Evolutionary conservation across 2,113 vertebrate genomes (phyloP), one percentile per base, ranked within the genome.

Genomic region (Pseudorectes ferrugineus): DNA sequence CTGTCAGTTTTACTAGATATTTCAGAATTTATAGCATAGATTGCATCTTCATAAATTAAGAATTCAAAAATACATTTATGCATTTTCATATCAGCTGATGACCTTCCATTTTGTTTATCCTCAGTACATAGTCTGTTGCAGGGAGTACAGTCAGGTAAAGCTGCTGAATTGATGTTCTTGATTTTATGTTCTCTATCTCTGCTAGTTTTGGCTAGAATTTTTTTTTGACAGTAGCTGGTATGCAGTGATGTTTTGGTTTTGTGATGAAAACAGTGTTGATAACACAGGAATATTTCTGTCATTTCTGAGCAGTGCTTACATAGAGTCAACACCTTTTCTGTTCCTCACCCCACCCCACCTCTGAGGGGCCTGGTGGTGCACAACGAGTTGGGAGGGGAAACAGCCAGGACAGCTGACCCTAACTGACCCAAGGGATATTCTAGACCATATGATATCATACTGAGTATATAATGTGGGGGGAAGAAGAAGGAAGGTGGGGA

Each of bases 301-400:
- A 6, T 19, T 49, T 31, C 73, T 54, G 35, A 94, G 67, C 16
- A 42, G 12, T 1, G 6, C 7, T 63, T 12, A 35, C 3, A 45
- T 17, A 73, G 6, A 21, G 11, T 11, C 19, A 29, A 31, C 0
- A 1, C 9, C 31, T n/a, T 51, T 43, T 57, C 22, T 57, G 33
- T 10, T 83, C 11, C 49, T 74, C 14, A 66, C 3, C 4, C 12
- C 25, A 29, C 3, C 19, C 6, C 22, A 43, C 14, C 35, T 15
- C 1, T 3, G 10, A 43, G 45, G 6, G 12, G 26, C 48, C 24
- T 68, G 11, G 15, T 24, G 25, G 10, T 10, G 26, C 4, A n/a
- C 14, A 26, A 11, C 0, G 1, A 26, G 10, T 0, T 45, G 48
- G 23, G 38, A 57, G 17, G 23, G 28, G 20, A 65, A 23, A 33